phyloP scores from a whole-genome alignment of 2,113 vertebrate species.

The Tetrao urogallus region DNA sequence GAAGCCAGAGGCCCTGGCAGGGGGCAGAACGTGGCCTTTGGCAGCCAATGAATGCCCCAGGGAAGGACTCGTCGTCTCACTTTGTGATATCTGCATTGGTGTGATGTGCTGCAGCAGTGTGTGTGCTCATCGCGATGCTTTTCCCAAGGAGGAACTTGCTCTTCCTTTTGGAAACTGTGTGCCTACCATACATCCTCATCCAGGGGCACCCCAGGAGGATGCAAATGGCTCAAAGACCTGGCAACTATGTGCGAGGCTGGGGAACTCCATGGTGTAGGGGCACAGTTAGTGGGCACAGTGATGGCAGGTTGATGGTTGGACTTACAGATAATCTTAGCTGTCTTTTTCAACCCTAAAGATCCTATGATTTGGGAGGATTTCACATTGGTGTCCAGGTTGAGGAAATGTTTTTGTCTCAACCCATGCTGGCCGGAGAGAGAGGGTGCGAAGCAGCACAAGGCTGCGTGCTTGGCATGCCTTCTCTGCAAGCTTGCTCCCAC shows the following conservation, averaged over 20 bases:
- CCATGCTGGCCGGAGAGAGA: not conserved
- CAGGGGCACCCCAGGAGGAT: not conserved
- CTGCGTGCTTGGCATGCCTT: not conserved
- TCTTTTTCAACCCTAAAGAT: too few species aligned
- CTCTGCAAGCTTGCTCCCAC: not conserved
- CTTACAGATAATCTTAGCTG: too few species aligned
- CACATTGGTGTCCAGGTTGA: rapidly evolving
- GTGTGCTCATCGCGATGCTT: not conserved
- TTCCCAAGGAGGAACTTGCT: not conserved
- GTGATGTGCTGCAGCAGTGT: not conserved
- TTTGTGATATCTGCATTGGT: not conserved
- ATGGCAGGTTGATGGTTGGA: too few species aligned
- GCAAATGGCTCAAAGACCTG: not conserved
- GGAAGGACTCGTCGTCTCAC: not conserved
- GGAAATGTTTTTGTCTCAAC: not conserved
- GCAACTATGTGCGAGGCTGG: not conserved
- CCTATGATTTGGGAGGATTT: not conserved
- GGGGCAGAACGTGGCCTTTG: not conserved
- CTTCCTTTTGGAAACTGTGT: not conserved
- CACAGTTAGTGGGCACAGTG: too few species aligned
- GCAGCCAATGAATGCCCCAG: not conserved
- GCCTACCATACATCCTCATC: rapidly evolving
- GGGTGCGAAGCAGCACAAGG: not conserved
- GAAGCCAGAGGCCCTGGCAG: not conserved
- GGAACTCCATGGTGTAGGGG: not conserved